A percentile compares a stretch with the other conserved stretches of the same genome.
phyloP scores from a whole-genome alignment of 2,113 vertebrate species.

The Scatophagus argus region DNA sequence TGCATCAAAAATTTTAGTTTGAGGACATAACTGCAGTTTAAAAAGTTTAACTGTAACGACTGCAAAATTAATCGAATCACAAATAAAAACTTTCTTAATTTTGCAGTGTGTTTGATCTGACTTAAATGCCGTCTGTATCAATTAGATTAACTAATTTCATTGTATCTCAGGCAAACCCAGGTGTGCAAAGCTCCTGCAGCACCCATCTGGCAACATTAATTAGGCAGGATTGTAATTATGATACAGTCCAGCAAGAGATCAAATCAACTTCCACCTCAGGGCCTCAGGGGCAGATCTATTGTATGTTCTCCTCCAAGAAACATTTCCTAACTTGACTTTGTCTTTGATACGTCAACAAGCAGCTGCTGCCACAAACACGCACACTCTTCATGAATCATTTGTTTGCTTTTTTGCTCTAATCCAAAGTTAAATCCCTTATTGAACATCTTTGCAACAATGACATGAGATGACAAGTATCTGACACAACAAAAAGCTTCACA shows the following conservation, averaged over 20 bases:
- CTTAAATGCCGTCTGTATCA: slow-evolving; percentile 11
- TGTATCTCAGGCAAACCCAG: slow-evolving; percentile 26
- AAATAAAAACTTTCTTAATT: slow-evolving; percentile 3
- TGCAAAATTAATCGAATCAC: neutral
- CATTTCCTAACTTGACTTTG: slow-evolving; percentile 8
- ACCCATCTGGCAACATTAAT: slow-evolving; percentile 46
- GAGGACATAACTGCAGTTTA: neutral
- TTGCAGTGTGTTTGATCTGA: slow-evolving; percentile 18
- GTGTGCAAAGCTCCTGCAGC: slow-evolving; percentile 30
- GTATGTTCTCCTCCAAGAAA: neutral
- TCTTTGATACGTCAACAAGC: slow-evolving; percentile 33
- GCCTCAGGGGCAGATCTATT: slow-evolving; percentile 2
- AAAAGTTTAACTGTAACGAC: neutral
- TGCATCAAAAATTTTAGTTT: neutral
- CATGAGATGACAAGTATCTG: slow-evolving; percentile 5
- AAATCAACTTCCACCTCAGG: slow-evolving; percentile 19
- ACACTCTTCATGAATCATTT: slow-evolving; percentile 52
- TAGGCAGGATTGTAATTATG: slow-evolving; percentile 38
- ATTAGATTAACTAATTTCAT: slow-evolving; percentile 26
- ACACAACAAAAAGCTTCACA: slow-evolving; percentile 25
- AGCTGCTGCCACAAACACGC: slow-evolving; percentile 36
- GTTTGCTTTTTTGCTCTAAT: slow-evolving; percentile 43
- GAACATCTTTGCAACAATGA: slow-evolving; percentile 35
- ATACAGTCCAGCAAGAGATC: neutral
- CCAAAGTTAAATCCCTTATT: slow-evolving; percentile 51